Evolutionary conservation across 2,113 vertebrate species (phyloP), one percentile per base, ranked within the genome.

Genomic region (Muscicapa adusta): DNA sequence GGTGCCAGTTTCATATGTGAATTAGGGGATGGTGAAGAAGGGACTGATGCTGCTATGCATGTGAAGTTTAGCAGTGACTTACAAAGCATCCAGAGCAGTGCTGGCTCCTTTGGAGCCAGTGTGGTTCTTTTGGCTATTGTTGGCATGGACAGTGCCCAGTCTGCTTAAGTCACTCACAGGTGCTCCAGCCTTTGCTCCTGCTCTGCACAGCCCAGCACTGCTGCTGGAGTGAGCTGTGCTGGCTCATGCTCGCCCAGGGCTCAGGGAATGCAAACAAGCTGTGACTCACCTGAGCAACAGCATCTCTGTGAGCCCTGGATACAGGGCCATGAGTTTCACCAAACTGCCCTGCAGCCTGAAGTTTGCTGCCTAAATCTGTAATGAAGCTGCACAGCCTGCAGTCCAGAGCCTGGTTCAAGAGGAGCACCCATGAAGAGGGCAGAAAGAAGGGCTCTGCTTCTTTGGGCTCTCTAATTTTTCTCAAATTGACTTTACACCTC

Each of bases 191-290:
- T 92, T 76, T 8, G 5, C 45, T 89, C 8, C 50, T 23, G n/a
- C 42, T 86, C 42, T 70, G 34, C 45, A 43, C 42, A 77, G 80
- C 58, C 40, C 47, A n/a, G 1, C 0, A 2, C 50, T 36, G 40
- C 14, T 57, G 80, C 29, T 63, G 48, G 54, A 70, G 54, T 61
- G 73, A 84, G 12, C 26, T 3, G 1, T 25, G 10, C 60, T 68
- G 42, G 42, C 38, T 70, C 1, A 0, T 36, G 42, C 22, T 83
- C 0, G 0, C 18, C 0, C 0, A 48, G 42, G 50, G 13, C 18
- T 89, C 2, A 2, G 40, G 31, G 56, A 57, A 51, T 10, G 28
- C 25, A 61, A 53, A 62, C 11, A 43, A 38, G 16, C 36, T 51
- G 38, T 61, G 76, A 40, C 11, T 57, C 70, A 36, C 24, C 0